Percentiles rank a stretch among this genome's conserved stretches.
These are phyloP conservation scores for Pseudoips prasinana DNA, from an alignment of 2,888 invertebrate species.

Conservation along the genomic window DNA sequence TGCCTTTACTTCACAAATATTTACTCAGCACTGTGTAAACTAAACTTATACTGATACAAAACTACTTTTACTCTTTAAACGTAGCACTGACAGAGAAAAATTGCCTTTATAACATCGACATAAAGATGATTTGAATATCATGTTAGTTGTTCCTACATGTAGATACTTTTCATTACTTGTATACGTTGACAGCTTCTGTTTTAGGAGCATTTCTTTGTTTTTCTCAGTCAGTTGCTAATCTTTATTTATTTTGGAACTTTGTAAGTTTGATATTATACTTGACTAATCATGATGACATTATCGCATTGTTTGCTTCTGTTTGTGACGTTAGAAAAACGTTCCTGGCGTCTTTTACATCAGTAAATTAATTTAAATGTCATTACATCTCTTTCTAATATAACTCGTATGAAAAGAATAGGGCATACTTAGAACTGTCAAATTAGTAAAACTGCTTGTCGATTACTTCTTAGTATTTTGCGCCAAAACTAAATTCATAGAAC, in stretches of 20 bases:
- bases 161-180: slow-evolving; percentile 22
- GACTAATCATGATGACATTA: slow-evolving; percentile 19
- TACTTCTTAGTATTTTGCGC: no score
- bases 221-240: slow-evolving; percentile 60
- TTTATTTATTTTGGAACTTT: slow-evolving; percentile 42
- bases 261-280: slow-evolving; percentile 24
- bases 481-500: no score
- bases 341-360: no score
- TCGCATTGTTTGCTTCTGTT: slow-evolving; percentile 20
- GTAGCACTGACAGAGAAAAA: slow-evolving; percentile 2
- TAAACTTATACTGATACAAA: slow-evolving; percentile 40
- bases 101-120: background rate
- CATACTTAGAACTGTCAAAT: no score
- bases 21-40: slow-evolving; percentile 61
- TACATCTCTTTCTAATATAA: no score
- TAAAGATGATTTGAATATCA: slow-evolving; percentile 25
- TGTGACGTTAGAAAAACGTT: slow-evolving; percentile 1
- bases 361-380: no score
- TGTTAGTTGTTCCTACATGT: slow-evolving; percentile 2
- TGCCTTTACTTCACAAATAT: slow-evolving; percentile 62
- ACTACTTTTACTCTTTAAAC: slow-evolving; percentile 27
- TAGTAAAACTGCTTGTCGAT: no score
- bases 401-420: no score
- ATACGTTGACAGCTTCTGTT: slow-evolving; percentile 64
- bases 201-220: slow-evolving; percentile 56